Evolutionary conservation across 2,113 vertebrate species (phyloP).

Genomic region (Gymnogyps californianus): DNA sequence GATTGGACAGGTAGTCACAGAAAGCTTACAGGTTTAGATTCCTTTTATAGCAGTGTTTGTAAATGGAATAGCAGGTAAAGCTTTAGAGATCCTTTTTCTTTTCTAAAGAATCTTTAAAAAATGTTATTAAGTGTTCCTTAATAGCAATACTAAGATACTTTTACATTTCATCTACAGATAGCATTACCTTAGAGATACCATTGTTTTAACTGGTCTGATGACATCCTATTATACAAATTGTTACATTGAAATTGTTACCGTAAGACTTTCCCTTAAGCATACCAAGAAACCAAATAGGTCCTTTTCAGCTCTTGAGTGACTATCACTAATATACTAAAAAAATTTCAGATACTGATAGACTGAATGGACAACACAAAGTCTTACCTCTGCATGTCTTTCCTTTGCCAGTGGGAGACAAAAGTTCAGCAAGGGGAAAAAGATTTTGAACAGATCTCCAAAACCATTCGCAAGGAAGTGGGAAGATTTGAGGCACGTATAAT

Average conservation of each 20-base stretch:
- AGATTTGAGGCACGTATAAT: slow-evolving; percentile 89
- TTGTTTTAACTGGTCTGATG: neutral
- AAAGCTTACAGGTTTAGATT: neutral
- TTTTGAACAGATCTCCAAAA: slow-evolving; percentile 98
- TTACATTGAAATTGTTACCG: neutral
- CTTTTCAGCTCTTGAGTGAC: neutral
- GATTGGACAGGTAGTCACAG: neutral
- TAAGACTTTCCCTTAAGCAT: neutral
- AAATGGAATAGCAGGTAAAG: neutral
- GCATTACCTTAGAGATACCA: neutral
- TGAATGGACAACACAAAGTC: neutral
- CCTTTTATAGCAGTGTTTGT: neutral
- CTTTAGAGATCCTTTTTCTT: neutral
- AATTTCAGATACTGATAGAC: neutral
- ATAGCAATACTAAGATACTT: neutral
- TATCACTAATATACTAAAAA: neutral
- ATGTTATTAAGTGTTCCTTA: neutral
- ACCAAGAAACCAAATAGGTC: neutral
- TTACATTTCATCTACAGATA: neutral
- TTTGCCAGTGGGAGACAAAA: slow-evolving; percentile 91
- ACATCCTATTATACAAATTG: neutral
- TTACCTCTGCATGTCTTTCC: slow-evolving; percentile 57
- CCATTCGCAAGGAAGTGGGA: slow-evolving; percentile 93
- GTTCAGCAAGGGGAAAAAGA: slow-evolving; percentile 97
- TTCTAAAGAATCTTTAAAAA: neutral